Evolutionary conservation across 2,113 vertebrate genomes (phyloP).

Genomic region (Trinectes maculatus): DNA sequence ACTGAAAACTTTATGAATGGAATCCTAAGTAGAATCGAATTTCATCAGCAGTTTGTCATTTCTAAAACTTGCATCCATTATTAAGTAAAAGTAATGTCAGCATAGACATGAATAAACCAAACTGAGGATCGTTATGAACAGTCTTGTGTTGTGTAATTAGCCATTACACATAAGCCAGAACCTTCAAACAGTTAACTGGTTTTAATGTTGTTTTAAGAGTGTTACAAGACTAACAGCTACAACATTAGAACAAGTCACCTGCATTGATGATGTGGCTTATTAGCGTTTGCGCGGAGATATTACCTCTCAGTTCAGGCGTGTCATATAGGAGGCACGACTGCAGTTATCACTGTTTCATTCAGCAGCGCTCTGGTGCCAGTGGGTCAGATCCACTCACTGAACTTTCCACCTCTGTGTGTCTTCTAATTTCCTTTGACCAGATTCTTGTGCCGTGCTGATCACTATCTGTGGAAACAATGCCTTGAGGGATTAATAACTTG

Average conservation of each 20-base stretch:
- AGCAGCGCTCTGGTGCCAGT: background rate
- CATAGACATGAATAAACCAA: background rate
- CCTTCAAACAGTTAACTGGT: background rate
- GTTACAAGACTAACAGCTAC: no score
- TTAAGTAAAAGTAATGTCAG: background rate
- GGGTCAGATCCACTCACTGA: conserved; percentile 42
- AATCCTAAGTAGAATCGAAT: background rate
- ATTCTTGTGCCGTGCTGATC: conserved; percentile 39
- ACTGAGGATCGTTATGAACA: background rate
- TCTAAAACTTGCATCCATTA: background rate
- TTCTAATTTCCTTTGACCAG: conserved; percentile 68
- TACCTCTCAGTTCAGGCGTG: background rate
- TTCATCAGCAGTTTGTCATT: background rate
- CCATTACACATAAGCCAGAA: background rate
- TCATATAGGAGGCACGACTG: background rate
- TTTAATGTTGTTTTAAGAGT: no score
- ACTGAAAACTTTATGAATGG: background rate
- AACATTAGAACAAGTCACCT: no score
- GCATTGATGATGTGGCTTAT: no score
- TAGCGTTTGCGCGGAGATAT: background rate
- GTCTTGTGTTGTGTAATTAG: background rate
- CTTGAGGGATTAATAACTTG: conserved; percentile 62
- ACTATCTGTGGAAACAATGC: conserved; percentile 54
- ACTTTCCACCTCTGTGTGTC: conserved; percentile 38
- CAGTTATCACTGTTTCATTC: conserved; percentile 11